phyloP scores from a whole-genome alignment of 1,140 invertebrate genomes.

The Cydia fagiglandana region DNA sequence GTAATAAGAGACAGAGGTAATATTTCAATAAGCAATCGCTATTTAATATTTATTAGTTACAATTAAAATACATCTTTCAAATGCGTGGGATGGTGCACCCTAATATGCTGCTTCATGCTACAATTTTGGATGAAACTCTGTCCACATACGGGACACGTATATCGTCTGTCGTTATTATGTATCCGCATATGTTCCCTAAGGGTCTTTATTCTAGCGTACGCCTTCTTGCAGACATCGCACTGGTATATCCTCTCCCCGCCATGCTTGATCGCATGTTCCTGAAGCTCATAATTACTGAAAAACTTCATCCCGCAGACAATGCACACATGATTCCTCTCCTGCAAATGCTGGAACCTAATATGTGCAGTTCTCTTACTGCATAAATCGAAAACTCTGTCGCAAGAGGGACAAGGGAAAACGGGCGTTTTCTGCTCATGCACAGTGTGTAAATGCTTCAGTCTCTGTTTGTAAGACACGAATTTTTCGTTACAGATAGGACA shows the following conservation, averaged over 20 bases:
- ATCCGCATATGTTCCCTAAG: slow-evolving; percentile 78
- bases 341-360: slow-evolving; percentile 62
- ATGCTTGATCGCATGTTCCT: slow-evolving; percentile 69
- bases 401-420: slow-evolving; percentile 62
- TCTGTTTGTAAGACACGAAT: slow-evolving; percentile 64
- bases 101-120: slow-evolving; percentile 65
- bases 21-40: background rate
- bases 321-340: slow-evolving; percentile 70
- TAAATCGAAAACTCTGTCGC: slow-evolving; percentile 67
- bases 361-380: slow-evolving; percentile 66
- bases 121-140: slow-evolving; percentile 73
- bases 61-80: slow-evolving; percentile 55
- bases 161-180: slow-evolving; percentile 70
- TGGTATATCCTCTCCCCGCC: slow-evolving; percentile 68
- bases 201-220: slow-evolving; percentile 77
- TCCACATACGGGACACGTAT: slow-evolving; percentile 71
- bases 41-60: slow-evolving; percentile 8
- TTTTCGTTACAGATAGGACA: slow-evolving; percentile 72
- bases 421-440: slow-evolving; percentile 65
- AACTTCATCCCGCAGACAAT: slow-evolving; percentile 69
- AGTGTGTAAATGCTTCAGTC: slow-evolving; percentile 64
- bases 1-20: background rate
- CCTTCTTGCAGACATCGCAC: slow-evolving; percentile 78
- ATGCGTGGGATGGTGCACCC: slow-evolving; percentile 66
- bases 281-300: slow-evolving; percentile 66